These are phyloP conservation scores for Sebastolobus altivelis DNA, from an alignment of 2,797 vertebrate species.

Conservation along the genomic window DNA sequence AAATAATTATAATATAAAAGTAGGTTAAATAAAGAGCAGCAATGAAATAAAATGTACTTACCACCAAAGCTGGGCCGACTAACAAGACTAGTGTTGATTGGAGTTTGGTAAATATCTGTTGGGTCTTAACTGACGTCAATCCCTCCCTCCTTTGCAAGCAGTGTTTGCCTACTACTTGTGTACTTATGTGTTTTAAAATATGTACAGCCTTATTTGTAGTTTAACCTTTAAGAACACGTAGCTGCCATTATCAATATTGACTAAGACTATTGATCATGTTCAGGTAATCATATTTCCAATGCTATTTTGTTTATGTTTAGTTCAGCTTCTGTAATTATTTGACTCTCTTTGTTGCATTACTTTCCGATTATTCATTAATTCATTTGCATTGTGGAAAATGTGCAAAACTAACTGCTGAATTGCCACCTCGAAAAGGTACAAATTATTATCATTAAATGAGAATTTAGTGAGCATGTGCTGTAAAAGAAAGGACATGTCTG, in stretches of 20 bases:
- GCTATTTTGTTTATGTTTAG: not conserved
- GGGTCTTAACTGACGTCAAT: conserved; percentile 71
- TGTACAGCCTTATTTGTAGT: not conserved
- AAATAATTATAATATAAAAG: not conserved
- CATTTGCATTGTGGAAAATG: not conserved
- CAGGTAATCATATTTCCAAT: not conserved
- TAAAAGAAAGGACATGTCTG: not conserved
- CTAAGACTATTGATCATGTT: not conserved
- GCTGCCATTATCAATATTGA: not conserved
- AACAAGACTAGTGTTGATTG: conserved; percentile 50
- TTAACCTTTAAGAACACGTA: not conserved
- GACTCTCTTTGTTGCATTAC: not conserved
- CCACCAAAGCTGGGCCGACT: conserved; percentile 55
- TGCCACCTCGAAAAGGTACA: not conserved
- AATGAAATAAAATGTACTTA: conserved; percentile 55
- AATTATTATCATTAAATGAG: not conserved
- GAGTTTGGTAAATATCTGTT: conserved; percentile 58
- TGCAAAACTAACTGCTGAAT: not conserved
- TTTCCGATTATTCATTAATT: not conserved
- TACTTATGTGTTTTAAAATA: not conserved
- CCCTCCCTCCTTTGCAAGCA: conserved; percentile 58
- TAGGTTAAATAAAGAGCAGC: not conserved
- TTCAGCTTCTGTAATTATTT: not conserved
- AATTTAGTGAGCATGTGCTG: not conserved
- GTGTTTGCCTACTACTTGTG: not conserved